Base-by-base conservation (phyloP, 2,888 invertebrate genomes). In the Auanema sp. region DNA sequence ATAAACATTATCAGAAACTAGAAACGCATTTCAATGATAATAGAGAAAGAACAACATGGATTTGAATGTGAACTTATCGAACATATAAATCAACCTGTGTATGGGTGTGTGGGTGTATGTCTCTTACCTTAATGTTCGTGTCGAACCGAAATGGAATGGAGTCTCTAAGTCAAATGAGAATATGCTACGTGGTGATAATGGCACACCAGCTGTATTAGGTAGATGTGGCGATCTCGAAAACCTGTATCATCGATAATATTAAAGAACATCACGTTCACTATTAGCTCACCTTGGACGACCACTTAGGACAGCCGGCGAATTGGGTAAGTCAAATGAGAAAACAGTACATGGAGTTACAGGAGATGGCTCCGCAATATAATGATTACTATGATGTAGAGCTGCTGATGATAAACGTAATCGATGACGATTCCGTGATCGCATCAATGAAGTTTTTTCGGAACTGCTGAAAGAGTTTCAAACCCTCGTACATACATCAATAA, bases 301-400 rank as follows among this genome's bases (percentile, higher is more conserved):
- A 11, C 33, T 10, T n/a, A 50, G 40, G 10, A 55, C 51, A 16
- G 61, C 63, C n/a, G 63, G 63, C 2, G 63, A 63, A 58, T 58
- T 63, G 16, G 63, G 63, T 10, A 63, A 18, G 33, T 63, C 63
- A 33, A 63, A 63, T 44, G 63, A 63, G 47, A 63, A 63, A 41
- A 63, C 58, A 43, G 53, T 58, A 54, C 63, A 58, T 11, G 63
- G 63, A 3, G 63, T 63, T 11, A 25, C 23, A 33, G 63, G 63
- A 16, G 58, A 58, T 16, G 63, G 58, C 56, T 55, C 51, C 1
- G 40, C 50, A 42, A 23, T 47, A 47, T 47, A 47, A 33, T 33
- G 33, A 33, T 33, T 33, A 33, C 33, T 33, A 33, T 33, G 33
- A 33, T 33, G 33, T 5, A 33, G 33, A 33, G 33, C 33, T 33